Conservation (phyloP, 2,888 invertebrate genomes). For the Matsumyia berberina region DNA sequence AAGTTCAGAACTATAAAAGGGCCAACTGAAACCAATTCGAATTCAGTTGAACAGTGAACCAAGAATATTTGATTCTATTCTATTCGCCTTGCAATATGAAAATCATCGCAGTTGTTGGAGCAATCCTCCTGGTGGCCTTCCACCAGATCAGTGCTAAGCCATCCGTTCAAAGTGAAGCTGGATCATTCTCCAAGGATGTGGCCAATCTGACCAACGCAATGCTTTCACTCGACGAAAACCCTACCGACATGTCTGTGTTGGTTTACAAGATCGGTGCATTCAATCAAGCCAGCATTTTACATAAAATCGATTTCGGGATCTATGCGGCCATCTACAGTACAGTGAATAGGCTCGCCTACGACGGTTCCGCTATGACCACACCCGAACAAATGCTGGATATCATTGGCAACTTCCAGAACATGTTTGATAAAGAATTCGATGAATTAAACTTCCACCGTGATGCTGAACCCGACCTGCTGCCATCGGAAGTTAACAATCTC, state of each 20-base stretch:
- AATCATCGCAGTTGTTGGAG: slow-evolving; percentile 6
- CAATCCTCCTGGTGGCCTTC: slow-evolving; percentile 8
- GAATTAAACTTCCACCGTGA: slow-evolving; percentile 8
- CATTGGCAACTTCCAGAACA: neutral
- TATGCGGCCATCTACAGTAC: neutral
- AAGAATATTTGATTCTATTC: neutral
- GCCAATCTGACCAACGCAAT: neutral
- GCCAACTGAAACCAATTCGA: too few relatives aligned
- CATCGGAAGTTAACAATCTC: slow-evolving; percentile 20
- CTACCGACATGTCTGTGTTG: neutral
- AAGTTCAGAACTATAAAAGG: slow-evolving; percentile 17
- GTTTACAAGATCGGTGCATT: slow-evolving; percentile 8
- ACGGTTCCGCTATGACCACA: neutral
- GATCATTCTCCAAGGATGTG: slow-evolving; percentile 7
- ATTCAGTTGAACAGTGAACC: slow-evolving; percentile 12
- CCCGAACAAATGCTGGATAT: neutral
- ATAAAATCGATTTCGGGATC: neutral
- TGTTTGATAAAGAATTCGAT: slow-evolving; percentile 13
- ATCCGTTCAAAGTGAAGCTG: neutral
- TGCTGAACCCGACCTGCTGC: neutral
- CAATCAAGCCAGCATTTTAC: neutral
- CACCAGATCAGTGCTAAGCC: neutral
- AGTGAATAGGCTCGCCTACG: neutral
- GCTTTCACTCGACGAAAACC: neutral
- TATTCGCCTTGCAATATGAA: slow-evolving; percentile 18